Evolutionary conservation across 2,888 invertebrate genomes (phyloP).

Genomic region (Beris chalybata): DNA sequence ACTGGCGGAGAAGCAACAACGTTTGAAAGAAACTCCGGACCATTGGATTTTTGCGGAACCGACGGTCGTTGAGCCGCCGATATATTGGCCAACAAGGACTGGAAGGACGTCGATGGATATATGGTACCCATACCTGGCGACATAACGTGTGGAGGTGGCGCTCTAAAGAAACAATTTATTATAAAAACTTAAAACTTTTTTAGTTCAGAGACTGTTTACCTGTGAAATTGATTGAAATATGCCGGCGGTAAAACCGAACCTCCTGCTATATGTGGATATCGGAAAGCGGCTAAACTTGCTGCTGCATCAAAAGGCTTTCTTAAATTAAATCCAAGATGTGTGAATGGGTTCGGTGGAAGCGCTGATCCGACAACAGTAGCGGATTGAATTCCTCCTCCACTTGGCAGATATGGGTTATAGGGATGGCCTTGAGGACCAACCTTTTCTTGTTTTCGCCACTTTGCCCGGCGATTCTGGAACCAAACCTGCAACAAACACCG

Average conservation of each 20-base stretch:
- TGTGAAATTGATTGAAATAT: conserved; percentile 62
- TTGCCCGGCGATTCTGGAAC: conserved; percentile 91
- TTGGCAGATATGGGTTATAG: conserved; percentile 80
- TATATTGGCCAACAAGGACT: conserved; percentile 80
- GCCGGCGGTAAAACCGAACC: conserved; percentile 61
- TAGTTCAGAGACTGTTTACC: conserved; percentile 45
- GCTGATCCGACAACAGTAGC: conserved; percentile 69
- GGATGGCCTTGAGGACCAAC: conserved; percentile 89
- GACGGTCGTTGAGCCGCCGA: conserved; percentile 64
- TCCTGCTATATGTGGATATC: conserved; percentile 64
- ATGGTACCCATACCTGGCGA: conserved; percentile 63
- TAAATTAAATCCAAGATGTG: conserved; percentile 74
- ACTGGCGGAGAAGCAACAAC: conserved; percentile 61
- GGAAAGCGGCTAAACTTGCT: conserved; percentile 69
- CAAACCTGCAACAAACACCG: conserved; percentile 68
- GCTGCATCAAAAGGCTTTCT: conserved; percentile 72
- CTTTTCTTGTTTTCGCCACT: conserved; percentile 92
- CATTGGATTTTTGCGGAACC: conserved; percentile 43
- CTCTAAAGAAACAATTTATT: conserved; percentile 49
- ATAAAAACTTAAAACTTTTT: neutral
- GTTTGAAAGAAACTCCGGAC: conserved; percentile 21
- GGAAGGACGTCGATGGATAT: conserved; percentile 72
- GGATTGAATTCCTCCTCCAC: conserved; percentile 66
- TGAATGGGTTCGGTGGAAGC: conserved; percentile 76
- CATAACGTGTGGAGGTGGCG: conserved; percentile 64